Base-by-base conservation (phyloP, 2,888 invertebrate genomes). In the Nycteola revayana region DNA sequence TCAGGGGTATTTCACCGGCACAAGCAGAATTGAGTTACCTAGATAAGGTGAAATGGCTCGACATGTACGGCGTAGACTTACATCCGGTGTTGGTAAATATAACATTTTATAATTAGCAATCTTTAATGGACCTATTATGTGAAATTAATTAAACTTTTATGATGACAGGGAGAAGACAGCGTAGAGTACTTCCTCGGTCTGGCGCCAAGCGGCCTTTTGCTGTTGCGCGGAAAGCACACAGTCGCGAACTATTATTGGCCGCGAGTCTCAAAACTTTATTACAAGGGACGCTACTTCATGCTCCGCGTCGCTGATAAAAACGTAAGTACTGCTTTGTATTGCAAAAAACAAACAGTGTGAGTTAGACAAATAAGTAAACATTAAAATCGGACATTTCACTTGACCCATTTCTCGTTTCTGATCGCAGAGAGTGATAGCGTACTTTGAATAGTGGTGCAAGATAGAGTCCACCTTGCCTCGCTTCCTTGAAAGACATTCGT, bases 231-330 rank as follows among this genome's bases (percentile, higher is more conserved):
- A 84, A 98, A 98, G 90, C 95, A 94, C 76, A 98, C 98, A 81
- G 98, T 98, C 48, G 98, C 97, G 60, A 98, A 97, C 90, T 98
- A 98, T 90, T 98, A 97, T 90, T 98, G 98, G 98, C 98, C 98
- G 49, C 92, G 98, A 69, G 98, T 98, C 75, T 95, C 96, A 63
- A 98, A 98, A 91, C 95, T 98, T 70, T 97, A 96, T 85, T 96
- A 96, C 90, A 98, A 98, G 90, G 97, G 96, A 66, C 94, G 96
- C 74, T 97, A 97, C 89, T 98, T 98, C 89, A 98, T 98, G 96
- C 91, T 98, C 39, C 92, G 96, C 70, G 98, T 98, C 56, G 95
- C 95, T 66, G 98, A 98, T 89, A 98, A 98, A 91, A 97, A 96
- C 89, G 97, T 97, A 91, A 94, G 93, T 48, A 42, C 33, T 46